These are phyloP conservation scores for Podiceps cristatus DNA, from an alignment of 2,113 vertebrate genomes.

Conservation along the genomic window DNA sequence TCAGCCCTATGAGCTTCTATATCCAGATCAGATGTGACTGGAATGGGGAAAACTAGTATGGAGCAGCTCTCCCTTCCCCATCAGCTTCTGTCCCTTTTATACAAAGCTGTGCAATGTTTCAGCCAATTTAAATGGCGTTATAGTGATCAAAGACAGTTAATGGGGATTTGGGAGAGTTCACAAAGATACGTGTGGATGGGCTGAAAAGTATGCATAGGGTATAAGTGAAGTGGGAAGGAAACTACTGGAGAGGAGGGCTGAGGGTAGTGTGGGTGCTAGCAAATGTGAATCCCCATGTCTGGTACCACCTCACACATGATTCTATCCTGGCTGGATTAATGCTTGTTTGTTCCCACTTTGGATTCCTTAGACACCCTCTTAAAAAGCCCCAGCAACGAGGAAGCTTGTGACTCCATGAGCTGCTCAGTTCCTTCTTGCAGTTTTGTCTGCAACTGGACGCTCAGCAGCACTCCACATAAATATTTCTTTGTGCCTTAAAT, in stretches of 20 bases:
- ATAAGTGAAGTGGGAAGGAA: background rate
- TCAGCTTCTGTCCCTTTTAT: background rate
- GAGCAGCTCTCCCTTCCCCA: background rate
- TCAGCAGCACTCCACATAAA: background rate
- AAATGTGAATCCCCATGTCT: background rate
- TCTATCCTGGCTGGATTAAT: background rate
- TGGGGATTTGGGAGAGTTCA: background rate
- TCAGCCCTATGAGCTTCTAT: background rate
- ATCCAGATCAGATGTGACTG: background rate
- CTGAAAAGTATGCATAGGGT: background rate
- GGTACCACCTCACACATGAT: fast-evolving
- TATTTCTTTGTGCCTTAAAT: background rate
- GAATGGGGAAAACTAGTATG: background rate
- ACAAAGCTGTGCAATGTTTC: background rate
- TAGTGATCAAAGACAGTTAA: background rate
- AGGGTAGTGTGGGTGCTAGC: background rate
- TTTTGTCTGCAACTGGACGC: background rate
- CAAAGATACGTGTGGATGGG: background rate
- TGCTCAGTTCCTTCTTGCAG: background rate
- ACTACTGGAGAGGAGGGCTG: background rate
- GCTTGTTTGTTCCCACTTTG: background rate
- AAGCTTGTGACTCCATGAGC: background rate
- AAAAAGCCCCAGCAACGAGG: background rate
- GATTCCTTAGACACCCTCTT: background rate
- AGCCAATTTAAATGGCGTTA: background rate